Evolutionary conservation across 2,888 invertebrate genomes (phyloP).

Genomic region (Dasysyrphus albostriatus): DNA sequence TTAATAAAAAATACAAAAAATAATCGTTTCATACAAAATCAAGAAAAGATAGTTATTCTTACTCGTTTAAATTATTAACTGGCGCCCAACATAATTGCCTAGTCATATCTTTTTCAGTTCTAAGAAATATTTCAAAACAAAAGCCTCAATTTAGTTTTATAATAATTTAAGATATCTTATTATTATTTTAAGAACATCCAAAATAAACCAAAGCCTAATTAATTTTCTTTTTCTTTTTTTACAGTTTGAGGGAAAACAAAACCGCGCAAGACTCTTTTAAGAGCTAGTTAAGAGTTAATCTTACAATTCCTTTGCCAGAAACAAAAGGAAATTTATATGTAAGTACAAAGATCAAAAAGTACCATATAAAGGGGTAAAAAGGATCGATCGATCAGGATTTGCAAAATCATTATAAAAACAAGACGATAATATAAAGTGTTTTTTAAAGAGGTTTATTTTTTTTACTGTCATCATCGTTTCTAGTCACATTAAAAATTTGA

Average conservation of each 20-base stretch:
- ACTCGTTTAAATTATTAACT: no score
- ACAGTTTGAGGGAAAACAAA: conserved; percentile 68
- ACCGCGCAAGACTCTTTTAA: conserved; percentile 69
- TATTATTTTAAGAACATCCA: no score
- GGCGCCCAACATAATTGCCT: no score
- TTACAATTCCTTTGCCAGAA: conserved; percentile 70
- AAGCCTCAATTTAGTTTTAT: no score
- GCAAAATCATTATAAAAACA: conserved; percentile 22
- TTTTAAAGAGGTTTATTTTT: not conserved
- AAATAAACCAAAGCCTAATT: not conserved
- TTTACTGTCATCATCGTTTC: no score
- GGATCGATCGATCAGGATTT: conserved; percentile 22
- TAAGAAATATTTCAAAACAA: no score
- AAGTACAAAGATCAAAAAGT: conserved; percentile 35
- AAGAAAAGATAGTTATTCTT: no score
- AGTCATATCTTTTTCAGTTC: not conserved
- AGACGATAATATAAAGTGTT: not conserved
- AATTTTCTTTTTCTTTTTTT: conserved; percentile 18
- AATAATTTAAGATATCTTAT: no score
- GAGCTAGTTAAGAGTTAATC: conserved; percentile 74
- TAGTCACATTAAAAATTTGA: no score
- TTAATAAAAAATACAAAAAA: no score
- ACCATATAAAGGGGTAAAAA: not conserved
- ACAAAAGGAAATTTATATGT: conserved; percentile 69
- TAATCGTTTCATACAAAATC: no score